phyloP scores from a whole-genome alignment of 2,888 invertebrate genomes.

The Pristionchus fissidentatus region DNA sequence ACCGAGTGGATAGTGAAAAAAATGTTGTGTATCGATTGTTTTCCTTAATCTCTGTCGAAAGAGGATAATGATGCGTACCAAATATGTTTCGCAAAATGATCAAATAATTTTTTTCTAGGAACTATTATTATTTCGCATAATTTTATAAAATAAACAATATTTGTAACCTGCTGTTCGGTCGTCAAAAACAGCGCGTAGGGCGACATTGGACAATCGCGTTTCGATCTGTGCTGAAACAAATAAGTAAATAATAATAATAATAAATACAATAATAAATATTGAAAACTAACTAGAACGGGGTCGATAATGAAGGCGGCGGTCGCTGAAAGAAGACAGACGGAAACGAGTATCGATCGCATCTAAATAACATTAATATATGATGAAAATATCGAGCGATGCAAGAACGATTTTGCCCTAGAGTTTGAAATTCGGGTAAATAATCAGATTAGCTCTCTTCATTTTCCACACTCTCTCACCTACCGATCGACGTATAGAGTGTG shows the following conservation, averaged over 20 bases:
- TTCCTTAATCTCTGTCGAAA: no score
- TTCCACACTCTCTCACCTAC: no score
- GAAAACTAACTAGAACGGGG: background rate
- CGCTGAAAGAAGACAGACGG: background rate
- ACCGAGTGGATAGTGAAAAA: no score
- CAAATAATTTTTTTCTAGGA: background rate
- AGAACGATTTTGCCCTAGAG: no score
- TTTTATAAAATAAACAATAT: background rate
- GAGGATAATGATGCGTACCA: background rate
- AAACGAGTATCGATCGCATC: background rate
- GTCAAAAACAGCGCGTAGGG: slow-evolving; percentile 51
- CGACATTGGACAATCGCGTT: slow-evolving; percentile 48
- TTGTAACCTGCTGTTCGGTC: slow-evolving; percentile 49
- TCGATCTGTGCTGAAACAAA: background rate
- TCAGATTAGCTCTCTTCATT: no score
- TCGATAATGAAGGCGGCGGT: slow-evolving; percentile 17
- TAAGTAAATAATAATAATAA: background rate
- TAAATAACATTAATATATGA: background rate
- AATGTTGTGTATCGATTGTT: no score
- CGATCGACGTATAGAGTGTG: no score
- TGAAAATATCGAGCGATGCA: background rate
- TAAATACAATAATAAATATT: background rate
- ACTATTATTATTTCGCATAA: no score
- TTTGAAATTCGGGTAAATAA: no score
- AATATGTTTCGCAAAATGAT: background rate